Evolutionary conservation across 2,113 vertebrate species (phyloP).

Genomic region (Prietella phreatophila): DNA sequence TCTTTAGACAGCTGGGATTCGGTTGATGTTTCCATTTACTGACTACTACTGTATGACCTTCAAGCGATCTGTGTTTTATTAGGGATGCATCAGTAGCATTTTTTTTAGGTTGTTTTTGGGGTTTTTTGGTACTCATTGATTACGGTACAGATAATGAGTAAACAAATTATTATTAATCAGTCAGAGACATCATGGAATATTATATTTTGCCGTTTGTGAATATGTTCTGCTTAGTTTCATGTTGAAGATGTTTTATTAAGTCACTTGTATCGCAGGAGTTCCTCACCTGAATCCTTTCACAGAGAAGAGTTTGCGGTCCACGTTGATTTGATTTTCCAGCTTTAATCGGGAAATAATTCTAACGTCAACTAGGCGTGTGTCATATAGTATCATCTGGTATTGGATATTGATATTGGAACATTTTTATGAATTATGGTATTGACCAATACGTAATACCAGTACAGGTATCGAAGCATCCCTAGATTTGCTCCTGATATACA

Average conservation of each 20-base stretch:
- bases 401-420: not conserved
- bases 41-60: not conserved
- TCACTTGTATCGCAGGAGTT: not conserved
- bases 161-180: not conserved
- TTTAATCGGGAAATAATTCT: not conserved
- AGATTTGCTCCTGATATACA: not conserved
- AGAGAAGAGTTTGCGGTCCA: no score
- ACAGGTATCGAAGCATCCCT: not conserved
- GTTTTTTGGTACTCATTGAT: not conserved
- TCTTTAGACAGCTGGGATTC: not conserved
- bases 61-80: not conserved
- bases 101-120: not conserved
- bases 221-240: not conserved
- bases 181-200: not conserved
- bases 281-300: not conserved
- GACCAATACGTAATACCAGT: not conserved
- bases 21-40: not conserved
- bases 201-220: not conserved
- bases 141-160: not conserved
- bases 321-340: no score
- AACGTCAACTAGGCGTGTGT: not conserved
- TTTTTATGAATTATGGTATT: not conserved
- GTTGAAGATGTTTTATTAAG: not conserved
- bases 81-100: not conserved
- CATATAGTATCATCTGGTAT: not conserved